Percentiles rank a stretch among this genome's conserved stretches.
These are phyloP conservation scores for Silvanus unidentatus DNA, from an alignment of 2,888 invertebrate species.

Conservation along the genomic window DNA sequence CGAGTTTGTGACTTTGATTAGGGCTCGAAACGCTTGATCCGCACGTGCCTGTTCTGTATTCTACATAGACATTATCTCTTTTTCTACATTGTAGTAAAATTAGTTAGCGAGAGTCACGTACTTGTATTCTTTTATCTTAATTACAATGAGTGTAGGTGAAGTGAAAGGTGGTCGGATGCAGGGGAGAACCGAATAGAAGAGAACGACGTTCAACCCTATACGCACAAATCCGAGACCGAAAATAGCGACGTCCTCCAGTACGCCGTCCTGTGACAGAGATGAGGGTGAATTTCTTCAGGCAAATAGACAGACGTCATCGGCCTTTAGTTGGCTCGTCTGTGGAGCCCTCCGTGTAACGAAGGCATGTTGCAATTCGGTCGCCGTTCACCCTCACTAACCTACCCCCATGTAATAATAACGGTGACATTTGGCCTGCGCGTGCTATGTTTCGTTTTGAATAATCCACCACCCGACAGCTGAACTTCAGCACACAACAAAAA, in stretches of 20 bases:
- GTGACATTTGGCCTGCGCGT: conserved; percentile 33
- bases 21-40: too few relatives aligned
- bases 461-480: conserved; percentile 26
- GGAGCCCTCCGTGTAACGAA: background rate
- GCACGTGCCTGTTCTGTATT: too few relatives aligned
- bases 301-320: conserved; percentile 15
- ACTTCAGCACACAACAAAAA: conserved; percentile 6
- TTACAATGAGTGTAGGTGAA: conserved; percentile 8
- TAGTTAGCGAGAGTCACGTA: conserved; percentile 19
- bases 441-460: conserved; percentile 28
- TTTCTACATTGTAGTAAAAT: conserved; percentile 19
- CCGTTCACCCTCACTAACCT: conserved; percentile 19
- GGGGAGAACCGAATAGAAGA: conserved; percentile 8
- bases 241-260: background rate
- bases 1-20: too few relatives aligned
- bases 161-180: conserved; percentile 7
- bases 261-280: background rate
- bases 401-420: conserved; percentile 28
- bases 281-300: conserved; percentile 12
- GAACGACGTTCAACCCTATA: background rate
- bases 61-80: too few relatives aligned
- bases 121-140: conserved; percentile 22
- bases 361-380: conserved; percentile 12
- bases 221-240: conserved; percentile 6
- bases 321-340: background rate